These are phyloP conservation scores for Gari tellinella DNA, from an alignment of 2,888 invertebrate species.

Conservation along the genomic window DNA sequence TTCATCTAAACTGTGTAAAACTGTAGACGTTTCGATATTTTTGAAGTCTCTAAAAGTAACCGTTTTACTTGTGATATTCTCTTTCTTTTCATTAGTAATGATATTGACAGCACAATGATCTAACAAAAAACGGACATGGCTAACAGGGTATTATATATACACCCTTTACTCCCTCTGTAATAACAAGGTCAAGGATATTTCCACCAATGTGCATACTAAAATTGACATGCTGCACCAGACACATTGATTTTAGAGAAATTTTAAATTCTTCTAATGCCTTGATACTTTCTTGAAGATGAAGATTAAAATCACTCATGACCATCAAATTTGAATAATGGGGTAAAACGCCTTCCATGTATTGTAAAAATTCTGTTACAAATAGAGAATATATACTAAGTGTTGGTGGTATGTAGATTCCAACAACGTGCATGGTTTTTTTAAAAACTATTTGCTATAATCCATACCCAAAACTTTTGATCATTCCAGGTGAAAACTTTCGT, in stretches of 20 bases:
- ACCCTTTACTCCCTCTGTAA: slow-evolving; percentile 9
- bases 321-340: slow-evolving; percentile 28
- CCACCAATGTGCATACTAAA: slow-evolving; percentile 17
- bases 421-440: background rate
- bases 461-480: background rate
- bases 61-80: slow-evolving; percentile 6
- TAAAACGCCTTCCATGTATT: slow-evolving; percentile 7
- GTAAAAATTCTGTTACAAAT: background rate
- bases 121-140: slow-evolving; percentile 14
- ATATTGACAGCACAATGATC: slow-evolving; percentile 27
- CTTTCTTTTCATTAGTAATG: no score
- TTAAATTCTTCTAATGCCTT: slow-evolving; percentile 13
- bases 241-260: slow-evolving; percentile 9
- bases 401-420: slow-evolving; percentile 5
- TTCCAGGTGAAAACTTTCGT: no score
- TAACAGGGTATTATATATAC: background rate
- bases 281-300: slow-evolving; percentile 26
- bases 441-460: background rate
- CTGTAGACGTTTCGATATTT: no score
- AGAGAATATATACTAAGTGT: background rate
- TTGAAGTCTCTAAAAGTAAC: no score
- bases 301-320: slow-evolving; percentile 36
- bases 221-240: slow-evolving; percentile 15
- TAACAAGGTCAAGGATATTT: slow-evolving; percentile 17
- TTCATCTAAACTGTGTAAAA: no score